Percentiles rank a stretch among this genome's conserved stretches.
phyloP scores from a whole-genome alignment of 2,888 invertebrate species.

The Tricholauxania praeusta region DNA sequence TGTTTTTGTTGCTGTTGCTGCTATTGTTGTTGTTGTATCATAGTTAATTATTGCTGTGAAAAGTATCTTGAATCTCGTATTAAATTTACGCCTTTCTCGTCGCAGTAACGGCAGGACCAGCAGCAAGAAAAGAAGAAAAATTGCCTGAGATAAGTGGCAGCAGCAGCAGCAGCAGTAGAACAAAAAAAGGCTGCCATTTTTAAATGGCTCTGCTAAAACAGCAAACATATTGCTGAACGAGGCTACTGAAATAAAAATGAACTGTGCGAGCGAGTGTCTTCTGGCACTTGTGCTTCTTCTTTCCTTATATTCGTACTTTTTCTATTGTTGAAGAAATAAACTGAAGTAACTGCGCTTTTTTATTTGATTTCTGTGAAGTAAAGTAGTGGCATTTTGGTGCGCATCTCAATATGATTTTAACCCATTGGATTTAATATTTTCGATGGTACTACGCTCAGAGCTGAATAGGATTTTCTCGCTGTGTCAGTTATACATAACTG shows the following conservation, averaged over 20 bases:
- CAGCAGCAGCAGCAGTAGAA: slow-evolving; percentile 16
- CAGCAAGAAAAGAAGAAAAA: slow-evolving; percentile 39
- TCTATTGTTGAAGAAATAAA: neutral
- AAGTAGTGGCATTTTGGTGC: too few species aligned
- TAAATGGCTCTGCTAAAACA: slow-evolving; percentile 45
- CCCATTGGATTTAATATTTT: too few species aligned
- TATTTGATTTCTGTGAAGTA: too few species aligned
- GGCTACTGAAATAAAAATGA: slow-evolving; percentile 40
- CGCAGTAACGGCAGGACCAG: slow-evolving; percentile 4
- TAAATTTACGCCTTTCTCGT: slow-evolving; percentile 32
- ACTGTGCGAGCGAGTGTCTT: neutral
- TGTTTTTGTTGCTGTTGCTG: neutral
- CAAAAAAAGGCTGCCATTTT: slow-evolving; percentile 35
- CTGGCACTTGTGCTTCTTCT: too few species aligned
- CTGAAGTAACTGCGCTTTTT: slow-evolving; percentile 13
- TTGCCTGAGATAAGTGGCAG: slow-evolving; percentile 42
- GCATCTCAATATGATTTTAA: too few species aligned
- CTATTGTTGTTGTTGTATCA: slow-evolving; percentile 19
- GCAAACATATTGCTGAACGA: slow-evolving; percentile 46
- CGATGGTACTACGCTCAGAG: too few species aligned
- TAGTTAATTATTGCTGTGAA: slow-evolving; percentile 26
- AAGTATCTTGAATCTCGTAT: slow-evolving; percentile 25
- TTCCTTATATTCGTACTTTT: too few species aligned
- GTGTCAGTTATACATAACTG: too few species aligned
- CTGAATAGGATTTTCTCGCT: too few species aligned